Conservation (phyloP, 2,113 vertebrate species). For the Orientallactaga bullata region DNA sequence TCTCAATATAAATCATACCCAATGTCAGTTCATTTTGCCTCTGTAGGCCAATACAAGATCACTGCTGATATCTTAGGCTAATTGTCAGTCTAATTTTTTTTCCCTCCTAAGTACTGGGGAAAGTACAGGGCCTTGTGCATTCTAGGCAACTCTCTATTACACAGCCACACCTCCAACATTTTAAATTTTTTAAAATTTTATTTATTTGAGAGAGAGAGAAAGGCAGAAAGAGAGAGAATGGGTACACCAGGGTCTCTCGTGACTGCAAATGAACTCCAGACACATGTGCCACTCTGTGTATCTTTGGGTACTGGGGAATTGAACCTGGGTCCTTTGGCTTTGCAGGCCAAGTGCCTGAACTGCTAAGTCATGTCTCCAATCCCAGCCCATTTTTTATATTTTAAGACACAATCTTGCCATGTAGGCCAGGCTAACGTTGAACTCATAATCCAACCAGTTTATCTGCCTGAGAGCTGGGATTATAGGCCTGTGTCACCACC, state of each 20-base stretch:
- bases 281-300: too few relatives aligned
- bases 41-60: neutral
- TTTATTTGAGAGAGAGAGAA: too few relatives aligned
- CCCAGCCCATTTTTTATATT: neutral
- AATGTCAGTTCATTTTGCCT: neutral
- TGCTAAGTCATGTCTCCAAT: too few relatives aligned
- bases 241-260: too few relatives aligned
- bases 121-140: too few relatives aligned
- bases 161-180: neutral
- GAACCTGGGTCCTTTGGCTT: too few relatives aligned
- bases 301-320: too few relatives aligned
- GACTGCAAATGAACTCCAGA: too few relatives aligned
- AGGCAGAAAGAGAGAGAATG: too few relatives aligned
- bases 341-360: too few relatives aligned
- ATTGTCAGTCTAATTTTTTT: neutral
- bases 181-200: neutral
- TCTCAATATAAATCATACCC: neutral
- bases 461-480: neutral
- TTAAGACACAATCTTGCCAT: neutral
- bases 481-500: neutral
- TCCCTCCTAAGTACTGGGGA: neutral
- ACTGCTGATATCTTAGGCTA: neutral
- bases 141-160: too few relatives aligned
- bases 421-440: neutral
- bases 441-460: too few relatives aligned